Conservation (phyloP, 2,113 vertebrate species). For the Antennarius striatus region DNA sequence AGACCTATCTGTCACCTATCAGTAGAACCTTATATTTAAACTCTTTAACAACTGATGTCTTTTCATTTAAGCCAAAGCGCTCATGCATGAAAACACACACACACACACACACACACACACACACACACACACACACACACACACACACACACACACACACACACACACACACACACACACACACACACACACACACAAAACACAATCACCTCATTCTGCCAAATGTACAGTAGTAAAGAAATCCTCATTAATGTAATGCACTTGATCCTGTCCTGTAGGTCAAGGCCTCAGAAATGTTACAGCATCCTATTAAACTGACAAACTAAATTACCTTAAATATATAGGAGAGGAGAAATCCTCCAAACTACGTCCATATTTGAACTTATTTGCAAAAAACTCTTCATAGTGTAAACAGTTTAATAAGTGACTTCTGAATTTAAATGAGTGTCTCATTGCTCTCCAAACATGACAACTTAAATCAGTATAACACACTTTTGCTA, state of each 20-base stretch:
- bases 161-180: constrained; percentile 2
- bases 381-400: constrained; percentile 7
- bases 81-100: constrained; percentile 20
- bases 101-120: constrained; percentile 1
- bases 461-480: no score
- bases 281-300: constrained; percentile 65
- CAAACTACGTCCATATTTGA: constrained; percentile 40
- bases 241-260: constrained; percentile 75
- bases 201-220: constrained; percentile 46
- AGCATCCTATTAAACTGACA: constrained; percentile 59
- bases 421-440: no score
- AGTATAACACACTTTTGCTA: no score
- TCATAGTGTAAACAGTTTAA: no score
- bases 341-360: constrained; percentile 20
- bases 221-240: constrained; percentile 65
- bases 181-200: constrained; percentile 2
- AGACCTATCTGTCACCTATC: constrained; percentile 17
- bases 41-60: constrained; percentile 3
- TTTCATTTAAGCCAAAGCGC: constrained; percentile 7
- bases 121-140: neutral
- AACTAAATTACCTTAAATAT: constrained; percentile 58
- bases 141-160: constrained; percentile 6
- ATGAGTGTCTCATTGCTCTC: no score
- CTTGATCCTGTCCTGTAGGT: constrained; percentile 66
- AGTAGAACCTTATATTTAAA: neutral